Conservation (phyloP, 2,888 invertebrate species). For the Lissonota sp. region DNA sequence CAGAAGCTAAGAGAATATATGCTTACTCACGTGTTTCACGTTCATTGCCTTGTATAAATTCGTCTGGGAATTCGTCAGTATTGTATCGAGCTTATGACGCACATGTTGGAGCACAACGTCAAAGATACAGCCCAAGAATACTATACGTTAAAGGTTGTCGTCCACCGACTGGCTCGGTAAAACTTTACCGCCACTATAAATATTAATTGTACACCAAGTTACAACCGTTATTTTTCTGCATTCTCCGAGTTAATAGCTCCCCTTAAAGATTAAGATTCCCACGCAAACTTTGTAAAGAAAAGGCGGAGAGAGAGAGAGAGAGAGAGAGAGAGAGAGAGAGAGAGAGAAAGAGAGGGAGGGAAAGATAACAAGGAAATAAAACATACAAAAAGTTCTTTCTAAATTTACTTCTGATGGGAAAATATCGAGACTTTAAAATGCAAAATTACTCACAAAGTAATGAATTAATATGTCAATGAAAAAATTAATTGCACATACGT, state of each 20-base stretch:
- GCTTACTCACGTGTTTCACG: slow-evolving; percentile 5
- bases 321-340: not conserved
- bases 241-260: slow-evolving; percentile 9
- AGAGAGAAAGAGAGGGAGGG: not conserved
- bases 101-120: not conserved
- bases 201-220: not conserved
- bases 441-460: no score
- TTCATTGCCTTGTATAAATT: slow-evolving; percentile 18
- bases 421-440: no score
- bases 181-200: not conserved
- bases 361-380: no score
- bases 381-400: no score
- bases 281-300: not conserved
- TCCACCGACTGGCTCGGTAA: not conserved
- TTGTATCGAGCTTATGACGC: not conserved
- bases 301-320: not conserved
- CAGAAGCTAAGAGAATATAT: slow-evolving; percentile 3
- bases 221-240: not conserved
- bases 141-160: no score
- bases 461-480: no score
- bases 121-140: no score
- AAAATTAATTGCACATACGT: no score
- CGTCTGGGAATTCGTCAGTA: slow-evolving; percentile 25
- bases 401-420: no score
- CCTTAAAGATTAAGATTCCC: not conserved